Conservation (phyloP, 1,140 invertebrate genomes). For the Megathymus violae region DNA sequence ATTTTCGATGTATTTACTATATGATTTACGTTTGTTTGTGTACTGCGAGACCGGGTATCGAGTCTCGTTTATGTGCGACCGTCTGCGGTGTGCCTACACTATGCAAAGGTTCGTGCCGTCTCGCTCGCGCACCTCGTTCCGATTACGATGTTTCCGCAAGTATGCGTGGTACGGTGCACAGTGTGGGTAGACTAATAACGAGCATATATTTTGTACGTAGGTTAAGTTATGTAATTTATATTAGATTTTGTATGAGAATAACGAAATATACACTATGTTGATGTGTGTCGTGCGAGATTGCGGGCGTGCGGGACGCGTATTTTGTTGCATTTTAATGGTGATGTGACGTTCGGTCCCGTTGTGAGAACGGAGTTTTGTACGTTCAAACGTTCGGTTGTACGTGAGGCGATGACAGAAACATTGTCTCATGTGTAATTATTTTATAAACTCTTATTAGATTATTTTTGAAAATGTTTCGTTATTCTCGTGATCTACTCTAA, state of each 20-base stretch:
- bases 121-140: no score
- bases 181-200: constrained; percentile 46
- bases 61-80: constrained; percentile 43
- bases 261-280: constrained; percentile 65
- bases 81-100: constrained; percentile 4
- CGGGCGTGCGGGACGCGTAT: constrained; percentile 12
- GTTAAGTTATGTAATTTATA: constrained; percentile 63
- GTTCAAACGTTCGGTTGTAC: no score
- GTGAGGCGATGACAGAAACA: no score
- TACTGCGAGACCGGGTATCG: constrained; percentile 35
- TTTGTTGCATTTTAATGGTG: constrained; percentile 26
- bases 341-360: constrained; percentile 30
- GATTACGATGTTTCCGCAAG: no score
- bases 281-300: constrained; percentile 36
- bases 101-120: no score
- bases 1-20: constrained; percentile 66
- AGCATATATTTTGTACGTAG: constrained; percentile 59
- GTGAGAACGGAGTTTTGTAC: not conserved
- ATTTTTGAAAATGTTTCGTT: no score
- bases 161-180: no score
- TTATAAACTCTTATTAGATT: no score
- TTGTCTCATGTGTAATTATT: no score
- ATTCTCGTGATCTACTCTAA: no score
- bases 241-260: constrained; percentile 78
- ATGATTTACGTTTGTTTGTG: constrained; percentile 47